These are phyloP conservation scores for Heterodera schachtii DNA, from an alignment of 1,140 invertebrate genomes.

Conservation along the genomic window DNA sequence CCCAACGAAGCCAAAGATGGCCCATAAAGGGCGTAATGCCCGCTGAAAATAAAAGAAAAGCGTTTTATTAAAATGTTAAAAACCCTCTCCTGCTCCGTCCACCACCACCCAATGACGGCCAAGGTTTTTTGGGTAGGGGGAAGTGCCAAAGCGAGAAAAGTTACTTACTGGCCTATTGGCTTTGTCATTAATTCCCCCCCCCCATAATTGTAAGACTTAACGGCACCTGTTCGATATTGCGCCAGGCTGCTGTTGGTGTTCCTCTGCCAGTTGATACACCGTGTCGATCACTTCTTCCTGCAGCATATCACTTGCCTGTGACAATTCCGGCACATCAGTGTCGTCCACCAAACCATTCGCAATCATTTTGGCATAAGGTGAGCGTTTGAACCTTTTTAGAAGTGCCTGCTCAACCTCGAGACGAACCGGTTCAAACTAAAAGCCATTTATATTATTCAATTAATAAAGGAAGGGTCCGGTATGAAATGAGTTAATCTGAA, in stretches of 20 bases:
- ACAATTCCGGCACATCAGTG: slow-evolving; percentile 37
- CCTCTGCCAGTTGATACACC: slow-evolving; percentile 48
- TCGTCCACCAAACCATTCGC: slow-evolving; percentile 34
- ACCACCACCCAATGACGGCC: too few relatives aligned
- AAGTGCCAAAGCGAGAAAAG: too few relatives aligned
- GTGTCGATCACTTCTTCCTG: slow-evolving; percentile 51
- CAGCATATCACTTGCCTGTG: slow-evolving; percentile 35
- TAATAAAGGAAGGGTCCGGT: too few relatives aligned
- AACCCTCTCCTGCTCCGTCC: too few relatives aligned
- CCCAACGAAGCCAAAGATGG: slow-evolving; percentile 55
- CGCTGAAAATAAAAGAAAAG: slow-evolving; percentile 4
- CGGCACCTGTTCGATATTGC: slow-evolving; percentile 9
- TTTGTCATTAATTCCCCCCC: neutral
- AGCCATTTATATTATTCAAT: too few relatives aligned
- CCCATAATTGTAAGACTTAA: neutral
- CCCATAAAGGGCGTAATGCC: slow-evolving; percentile 34
- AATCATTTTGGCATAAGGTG: slow-evolving; percentile 55
- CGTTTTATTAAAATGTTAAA: neutral
- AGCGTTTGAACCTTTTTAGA: slow-evolving; percentile 55
- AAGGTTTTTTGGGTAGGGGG: too few relatives aligned
- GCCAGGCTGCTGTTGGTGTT: slow-evolving; percentile 8
- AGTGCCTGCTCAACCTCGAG: slow-evolving; percentile 56
- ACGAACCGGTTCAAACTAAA: slow-evolving; percentile 53
- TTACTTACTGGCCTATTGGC: too few relatives aligned
- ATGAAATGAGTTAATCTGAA: too few relatives aligned